A percentile compares a stretch with the other conserved stretches of the same genome.
phyloP scores from a whole-genome alignment of 2,888 invertebrate species.

The Lasioglossum lativentre region DNA sequence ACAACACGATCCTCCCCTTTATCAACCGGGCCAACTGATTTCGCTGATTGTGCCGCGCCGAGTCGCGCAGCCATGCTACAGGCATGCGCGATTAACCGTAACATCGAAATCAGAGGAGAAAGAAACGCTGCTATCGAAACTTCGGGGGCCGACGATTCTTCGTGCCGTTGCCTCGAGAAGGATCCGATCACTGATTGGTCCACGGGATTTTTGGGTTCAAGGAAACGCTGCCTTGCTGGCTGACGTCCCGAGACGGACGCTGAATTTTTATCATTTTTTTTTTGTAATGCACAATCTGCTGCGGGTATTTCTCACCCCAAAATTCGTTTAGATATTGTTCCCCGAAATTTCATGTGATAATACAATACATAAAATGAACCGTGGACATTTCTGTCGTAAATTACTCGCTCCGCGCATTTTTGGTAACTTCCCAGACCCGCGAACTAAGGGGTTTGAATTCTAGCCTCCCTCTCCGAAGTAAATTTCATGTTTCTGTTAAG shows the following conservation, averaged over 20 bases:
- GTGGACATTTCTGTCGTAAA: conserved; percentile 4
- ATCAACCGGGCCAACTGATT: background rate
- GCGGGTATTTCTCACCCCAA: too few species aligned
- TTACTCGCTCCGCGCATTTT: background rate
- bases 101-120: background rate
- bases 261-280: background rate
- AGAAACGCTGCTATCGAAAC: background rate
- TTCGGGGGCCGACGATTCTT: background rate
- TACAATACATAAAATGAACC: background rate
- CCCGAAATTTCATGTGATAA: background rate
- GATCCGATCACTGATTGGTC: background rate
- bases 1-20: background rate
- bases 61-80: background rate
- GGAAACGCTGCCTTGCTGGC: background rate
- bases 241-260: background rate
- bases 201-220: background rate
- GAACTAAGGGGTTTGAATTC: conserved; percentile 19
- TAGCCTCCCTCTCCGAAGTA: background rate
- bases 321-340: background rate
- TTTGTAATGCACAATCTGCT: background rate
- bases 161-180: background rate
- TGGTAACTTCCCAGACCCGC: background rate
- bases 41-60: conserved; percentile 16
- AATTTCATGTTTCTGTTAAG: conserved; percentile 28
- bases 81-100: conserved; percentile 1